Evolutionary conservation across 2,888 invertebrate species (phyloP).

Genomic region (Cyclophora albipunctata): DNA sequence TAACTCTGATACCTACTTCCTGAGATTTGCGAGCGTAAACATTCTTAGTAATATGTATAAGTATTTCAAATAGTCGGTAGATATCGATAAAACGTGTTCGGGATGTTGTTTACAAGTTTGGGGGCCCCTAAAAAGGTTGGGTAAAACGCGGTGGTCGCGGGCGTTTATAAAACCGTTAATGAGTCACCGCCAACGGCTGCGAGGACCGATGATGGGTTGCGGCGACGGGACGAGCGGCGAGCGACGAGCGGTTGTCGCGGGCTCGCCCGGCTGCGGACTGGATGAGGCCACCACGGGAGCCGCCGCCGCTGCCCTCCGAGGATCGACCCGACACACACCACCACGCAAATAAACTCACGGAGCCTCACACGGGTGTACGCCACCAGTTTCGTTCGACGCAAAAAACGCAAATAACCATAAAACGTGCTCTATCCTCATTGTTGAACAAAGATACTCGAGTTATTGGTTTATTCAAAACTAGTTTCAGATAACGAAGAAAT

Average conservation of each 20-base stretch:
- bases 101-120: too few species aligned
- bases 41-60: too few species aligned
- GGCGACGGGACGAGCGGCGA: background rate
- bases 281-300: too few species aligned
- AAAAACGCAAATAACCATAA: constrained; percentile 15
- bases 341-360: constrained; percentile 43
- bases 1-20: too few species aligned
- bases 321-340: constrained; percentile 35
- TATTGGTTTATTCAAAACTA: too few species aligned
- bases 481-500: too few species aligned
- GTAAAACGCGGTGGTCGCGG: constrained; percentile 25
- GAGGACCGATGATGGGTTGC: constrained; percentile 1
- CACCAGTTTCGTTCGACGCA: constrained; percentile 35
- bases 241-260: constrained; percentile 10
- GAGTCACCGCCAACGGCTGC: constrained; percentile 44
- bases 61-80: too few species aligned
- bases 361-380: constrained; percentile 51
- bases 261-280: too few species aligned
- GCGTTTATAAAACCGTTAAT: constrained; percentile 43
- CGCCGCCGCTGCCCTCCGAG: constrained; percentile 44
- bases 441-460: background rate
- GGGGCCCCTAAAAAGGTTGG: too few species aligned
- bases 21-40: too few species aligned
- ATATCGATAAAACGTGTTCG: too few species aligned
- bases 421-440: background rate